Conservation (phyloP, 92 coral and sea anemone species). For the Epizoanthus rinbou region DNA sequence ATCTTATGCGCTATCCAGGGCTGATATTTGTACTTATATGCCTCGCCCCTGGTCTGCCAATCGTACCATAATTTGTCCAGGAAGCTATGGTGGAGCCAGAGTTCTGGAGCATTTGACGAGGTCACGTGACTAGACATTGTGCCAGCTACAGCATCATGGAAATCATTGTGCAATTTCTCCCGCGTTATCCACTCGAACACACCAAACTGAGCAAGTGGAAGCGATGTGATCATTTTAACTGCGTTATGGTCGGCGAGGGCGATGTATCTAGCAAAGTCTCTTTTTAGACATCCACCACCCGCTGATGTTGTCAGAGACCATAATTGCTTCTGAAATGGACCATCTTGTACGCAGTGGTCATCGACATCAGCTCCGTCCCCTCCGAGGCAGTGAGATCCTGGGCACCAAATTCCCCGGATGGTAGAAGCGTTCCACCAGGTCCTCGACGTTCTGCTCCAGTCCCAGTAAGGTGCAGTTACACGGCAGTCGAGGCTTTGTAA, state of each 20-base stretch:
- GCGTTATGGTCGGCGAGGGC: constrained; percentile 40
- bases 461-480: constrained; percentile 59
- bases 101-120: constrained; percentile 80
- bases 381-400: constrained; percentile 57
- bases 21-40: constrained; percentile 60
- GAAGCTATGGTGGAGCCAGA: constrained; percentile 85
- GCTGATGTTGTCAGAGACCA: constrained; percentile 56
- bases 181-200: constrained; percentile 59
- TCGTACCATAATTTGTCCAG: constrained; percentile 85
- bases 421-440: constrained; percentile 53
- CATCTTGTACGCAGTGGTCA: constrained; percentile 62
- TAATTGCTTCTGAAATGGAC: constrained; percentile 50
- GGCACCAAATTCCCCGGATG: constrained; percentile 40
- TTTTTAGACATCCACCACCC: constrained; percentile 70
- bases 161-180: constrained; percentile 63
- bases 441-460: constrained; percentile 56
- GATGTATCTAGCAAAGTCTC: constrained; percentile 41
- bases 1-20: constrained; percentile 47
- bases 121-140: constrained; percentile 61
- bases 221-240: constrained; percentile 29
- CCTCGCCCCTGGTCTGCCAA: constrained; percentile 64
- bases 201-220: constrained; percentile 46
- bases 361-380: constrained; percentile 44
- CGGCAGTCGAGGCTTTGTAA: constrained; percentile 54
- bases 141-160: constrained; percentile 73